These are phyloP conservation scores for Drosophila lacteicornis DNA, from an alignment of 1,140 invertebrate genomes.

Conservation along the genomic window DNA sequence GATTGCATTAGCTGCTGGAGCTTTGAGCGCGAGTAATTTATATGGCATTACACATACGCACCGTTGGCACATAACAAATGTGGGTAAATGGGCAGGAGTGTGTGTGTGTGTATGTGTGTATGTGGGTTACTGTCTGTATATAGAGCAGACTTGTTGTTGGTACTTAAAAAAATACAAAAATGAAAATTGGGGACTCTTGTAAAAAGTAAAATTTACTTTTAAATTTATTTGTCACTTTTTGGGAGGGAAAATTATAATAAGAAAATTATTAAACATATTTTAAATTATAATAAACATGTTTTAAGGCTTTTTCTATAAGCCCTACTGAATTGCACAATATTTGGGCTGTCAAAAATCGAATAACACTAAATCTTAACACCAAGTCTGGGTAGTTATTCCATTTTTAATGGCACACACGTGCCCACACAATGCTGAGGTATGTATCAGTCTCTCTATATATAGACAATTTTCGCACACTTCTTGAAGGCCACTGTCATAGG, in stretches of 20 bases:
- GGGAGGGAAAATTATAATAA: neutral
- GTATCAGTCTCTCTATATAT: constrained; percentile 40
- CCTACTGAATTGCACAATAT: neutral
- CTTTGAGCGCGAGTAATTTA: constrained; percentile 69
- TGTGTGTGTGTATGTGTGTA: constrained; percentile 29
- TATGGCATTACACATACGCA: constrained; percentile 70
- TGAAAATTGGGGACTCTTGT: neutral
- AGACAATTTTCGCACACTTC: constrained; percentile 57
- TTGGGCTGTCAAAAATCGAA: neutral
- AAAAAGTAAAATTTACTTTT: neutral
- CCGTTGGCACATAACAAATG: constrained; percentile 70
- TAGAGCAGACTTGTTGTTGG: constrained; percentile 76
- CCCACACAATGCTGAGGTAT: constrained; percentile 25
- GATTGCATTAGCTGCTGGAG: constrained; percentile 58
- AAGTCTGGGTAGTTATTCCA: neutral
- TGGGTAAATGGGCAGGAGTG: constrained; percentile 64
- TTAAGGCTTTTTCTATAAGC: neutral
- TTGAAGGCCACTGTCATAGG: constrained; percentile 69
- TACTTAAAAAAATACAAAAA: neutral
- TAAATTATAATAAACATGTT: neutral
- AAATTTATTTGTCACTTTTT: neutral
- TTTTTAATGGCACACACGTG: constrained; percentile 41
- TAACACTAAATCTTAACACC: neutral
- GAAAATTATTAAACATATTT: neutral
- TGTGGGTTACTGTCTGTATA: constrained; percentile 44